Percentiles rank a stretch among this genome's conserved stretches.
Conservation (phyloP, 2,113 vertebrate species). For the Hypomesus transpacificus region DNA sequence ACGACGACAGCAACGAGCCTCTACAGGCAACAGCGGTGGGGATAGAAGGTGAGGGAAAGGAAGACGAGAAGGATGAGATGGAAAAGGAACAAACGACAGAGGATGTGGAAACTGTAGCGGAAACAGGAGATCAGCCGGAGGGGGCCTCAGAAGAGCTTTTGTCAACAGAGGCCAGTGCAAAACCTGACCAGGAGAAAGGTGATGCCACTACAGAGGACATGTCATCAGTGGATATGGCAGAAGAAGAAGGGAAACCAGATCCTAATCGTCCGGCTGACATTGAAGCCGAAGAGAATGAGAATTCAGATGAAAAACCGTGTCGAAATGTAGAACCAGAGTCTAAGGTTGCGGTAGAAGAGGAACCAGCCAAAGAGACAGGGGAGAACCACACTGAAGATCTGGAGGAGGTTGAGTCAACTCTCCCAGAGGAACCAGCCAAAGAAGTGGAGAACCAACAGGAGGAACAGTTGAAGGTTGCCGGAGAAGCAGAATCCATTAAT, state of each 20-base stretch:
- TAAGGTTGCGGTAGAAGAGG: conserved; percentile 26
- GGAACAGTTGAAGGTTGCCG: conserved; percentile 51
- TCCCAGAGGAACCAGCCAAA: conserved; percentile 20
- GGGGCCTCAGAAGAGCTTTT: conserved; percentile 10
- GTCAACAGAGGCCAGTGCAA: conserved; percentile 7
- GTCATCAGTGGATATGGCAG: not conserved
- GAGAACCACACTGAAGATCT: conserved; percentile 13
- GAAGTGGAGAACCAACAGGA: conserved; percentile 23
- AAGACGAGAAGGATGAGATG: conserved; percentile 7
- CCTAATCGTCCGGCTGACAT: not conserved
- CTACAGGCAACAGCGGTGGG: conserved; percentile 20
- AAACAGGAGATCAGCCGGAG: conserved; percentile 32
- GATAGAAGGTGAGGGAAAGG: conserved; percentile 21
- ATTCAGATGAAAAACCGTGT: conserved; percentile 2
- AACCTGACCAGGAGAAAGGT: conserved; percentile 19
- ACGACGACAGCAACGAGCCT: conserved; percentile 23
- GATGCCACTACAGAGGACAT: not conserved
- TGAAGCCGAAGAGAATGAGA: not conserved
- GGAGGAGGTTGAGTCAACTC: conserved; percentile 29
- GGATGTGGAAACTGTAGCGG: conserved; percentile 8
- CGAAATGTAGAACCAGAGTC: conserved; percentile 16
- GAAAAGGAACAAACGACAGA: conserved; percentile 21
- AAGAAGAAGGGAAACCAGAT: conserved; percentile 1
- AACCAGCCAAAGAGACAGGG: conserved; percentile 15
- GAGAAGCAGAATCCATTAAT: conserved; percentile 24